A percentile compares a stretch with the other conserved stretches of the same genome.
phyloP scores from a whole-genome alignment of 1,140 invertebrate genomes.

The Oryzaephilus surinamensis region DNA sequence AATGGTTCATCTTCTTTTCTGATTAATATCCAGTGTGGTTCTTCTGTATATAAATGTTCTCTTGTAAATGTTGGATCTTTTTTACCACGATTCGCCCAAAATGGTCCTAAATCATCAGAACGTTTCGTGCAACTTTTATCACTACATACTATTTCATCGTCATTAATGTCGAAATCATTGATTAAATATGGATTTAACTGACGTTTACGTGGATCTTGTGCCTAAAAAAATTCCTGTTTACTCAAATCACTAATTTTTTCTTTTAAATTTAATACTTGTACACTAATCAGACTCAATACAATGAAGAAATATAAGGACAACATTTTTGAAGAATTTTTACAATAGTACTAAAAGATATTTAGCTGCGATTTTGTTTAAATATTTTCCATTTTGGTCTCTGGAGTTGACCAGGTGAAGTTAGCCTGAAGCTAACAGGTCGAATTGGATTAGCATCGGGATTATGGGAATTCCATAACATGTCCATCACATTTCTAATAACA shows the following conservation, averaged over 20 bases:
- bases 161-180: slow-evolving; percentile 11
- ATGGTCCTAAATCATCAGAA: slow-evolving; percentile 26
- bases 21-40: slow-evolving; percentile 26
- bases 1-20: slow-evolving; percentile 23
- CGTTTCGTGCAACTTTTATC: slow-evolving; percentile 17
- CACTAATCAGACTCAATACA: too few relatives aligned
- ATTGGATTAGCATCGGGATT: slow-evolving; percentile 29
- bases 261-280: neutral
- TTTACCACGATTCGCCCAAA: slow-evolving; percentile 34
- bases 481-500: too few relatives aligned
- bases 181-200: slow-evolving; percentile 2
- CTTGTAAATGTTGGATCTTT: slow-evolving; percentile 20
- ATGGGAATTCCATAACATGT: slow-evolving; percentile 24
- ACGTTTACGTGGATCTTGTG: slow-evolving; percentile 21
- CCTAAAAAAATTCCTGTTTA: too few relatives aligned
- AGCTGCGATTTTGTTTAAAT: too few relatives aligned
- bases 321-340: too few relatives aligned
- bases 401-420: slow-evolving; percentile 15
- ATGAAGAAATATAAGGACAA: too few relatives aligned
- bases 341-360: too few relatives aligned
- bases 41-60: slow-evolving; percentile 21
- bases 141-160: slow-evolving; percentile 13
- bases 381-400: slow-evolving; percentile 15
- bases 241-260: neutral
- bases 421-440: slow-evolving; percentile 18